Base-by-base conservation (phyloP, 2,113 vertebrate genomes). In the Anser brachyrhynchus region DNA sequence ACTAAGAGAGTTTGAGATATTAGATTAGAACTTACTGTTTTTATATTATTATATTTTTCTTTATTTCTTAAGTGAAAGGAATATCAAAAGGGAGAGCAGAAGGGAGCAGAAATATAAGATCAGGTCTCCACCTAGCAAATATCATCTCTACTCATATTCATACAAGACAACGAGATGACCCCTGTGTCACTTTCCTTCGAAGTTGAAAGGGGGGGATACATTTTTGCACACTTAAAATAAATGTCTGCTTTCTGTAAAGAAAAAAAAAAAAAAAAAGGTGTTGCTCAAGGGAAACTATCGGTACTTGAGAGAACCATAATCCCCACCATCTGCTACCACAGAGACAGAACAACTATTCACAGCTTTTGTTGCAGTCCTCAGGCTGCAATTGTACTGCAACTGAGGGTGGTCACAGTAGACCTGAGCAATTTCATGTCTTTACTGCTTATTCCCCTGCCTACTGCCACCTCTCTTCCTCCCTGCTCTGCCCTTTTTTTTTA, bases 341-440 rank as follows among this genome's bases (percentile, higher is more conserved):
- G 95, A 96, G 90, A 84, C 90, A 94, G 95, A 94, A 81, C 86
- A 91, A 82, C 90, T 90, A 93, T 94, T 96, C 95, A 95, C 94
- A 92, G 95, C 86, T 96, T 96, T 96, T 96, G 95, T 94, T 92
- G 90, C 90, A 91, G 90, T 89, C 93, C 96, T 96, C 89, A 72
- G 93, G 92, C 92, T 93, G 93, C 85, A 94, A 96, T 96, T 95
- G 93, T 96, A 79, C 72, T 93, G 86, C 88, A 92, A 6, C 95
- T 94, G 86, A 84, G 93, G 95, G 92, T 95, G 95, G 93, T 93
- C 95, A 94, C 86, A 84, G 93, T 66, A 95, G 95, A 94, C 93
- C 86, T 82, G 88, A 94, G 70, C 66, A 89, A 92, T 95, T 97
- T 96, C 96, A 91, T 84, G 77, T 54, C 93, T 94, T 93, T 86